Conservation (phyloP, 2,113 vertebrate genomes). For the Perca fluviatilis region DNA sequence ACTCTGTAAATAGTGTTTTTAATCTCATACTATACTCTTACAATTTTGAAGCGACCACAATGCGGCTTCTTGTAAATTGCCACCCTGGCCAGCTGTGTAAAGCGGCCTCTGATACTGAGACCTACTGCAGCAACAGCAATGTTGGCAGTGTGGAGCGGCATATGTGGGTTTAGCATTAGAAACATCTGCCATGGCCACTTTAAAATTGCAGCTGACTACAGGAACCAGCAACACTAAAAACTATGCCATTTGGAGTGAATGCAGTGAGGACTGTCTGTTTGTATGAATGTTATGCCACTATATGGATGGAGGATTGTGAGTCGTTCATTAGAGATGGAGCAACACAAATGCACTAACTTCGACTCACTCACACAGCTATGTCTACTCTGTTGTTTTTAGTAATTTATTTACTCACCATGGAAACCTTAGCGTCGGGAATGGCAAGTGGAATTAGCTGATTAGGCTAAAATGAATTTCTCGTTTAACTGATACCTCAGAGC, state of each 20-base stretch:
- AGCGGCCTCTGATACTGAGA: slow-evolving; percentile 57
- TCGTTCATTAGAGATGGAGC: slow-evolving; percentile 58
- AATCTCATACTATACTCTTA: slow-evolving; percentile 39
- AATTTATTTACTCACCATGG: slow-evolving; percentile 72
- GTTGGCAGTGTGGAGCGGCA: slow-evolving; percentile 49
- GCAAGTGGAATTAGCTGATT: slow-evolving; percentile 69
- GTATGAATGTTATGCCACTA: slow-evolving; percentile 74
- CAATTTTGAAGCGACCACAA: slow-evolving; percentile 38
- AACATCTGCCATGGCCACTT: slow-evolving; percentile 69
- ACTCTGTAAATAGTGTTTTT: slow-evolving; percentile 56
- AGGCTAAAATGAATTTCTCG: slow-evolving; percentile 66
- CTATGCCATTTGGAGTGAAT: slow-evolving; percentile 57
- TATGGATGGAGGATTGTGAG: slow-evolving; percentile 47
- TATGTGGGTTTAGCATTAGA: slow-evolving; percentile 74
- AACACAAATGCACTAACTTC: slow-evolving; percentile 25
- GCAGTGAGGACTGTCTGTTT: slow-evolving; percentile 61
- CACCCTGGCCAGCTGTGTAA: slow-evolving; percentile 68
- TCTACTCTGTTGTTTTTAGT: slow-evolving; percentile 33
- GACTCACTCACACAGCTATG: slow-evolving; percentile 30
- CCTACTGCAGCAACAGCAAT: slow-evolving; percentile 44
- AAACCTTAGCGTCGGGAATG: slow-evolving; percentile 54
- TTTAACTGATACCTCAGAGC: slow-evolving; percentile 52
- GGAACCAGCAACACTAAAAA: slow-evolving; percentile 43
- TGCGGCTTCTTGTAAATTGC: slow-evolving; percentile 63
- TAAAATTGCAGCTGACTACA: slow-evolving; percentile 52